Evolutionary conservation across 1,140 invertebrate genomes (phyloP), one percentile per base, ranked within the genome.

Genomic region (Drosophila takahashii): DNA sequence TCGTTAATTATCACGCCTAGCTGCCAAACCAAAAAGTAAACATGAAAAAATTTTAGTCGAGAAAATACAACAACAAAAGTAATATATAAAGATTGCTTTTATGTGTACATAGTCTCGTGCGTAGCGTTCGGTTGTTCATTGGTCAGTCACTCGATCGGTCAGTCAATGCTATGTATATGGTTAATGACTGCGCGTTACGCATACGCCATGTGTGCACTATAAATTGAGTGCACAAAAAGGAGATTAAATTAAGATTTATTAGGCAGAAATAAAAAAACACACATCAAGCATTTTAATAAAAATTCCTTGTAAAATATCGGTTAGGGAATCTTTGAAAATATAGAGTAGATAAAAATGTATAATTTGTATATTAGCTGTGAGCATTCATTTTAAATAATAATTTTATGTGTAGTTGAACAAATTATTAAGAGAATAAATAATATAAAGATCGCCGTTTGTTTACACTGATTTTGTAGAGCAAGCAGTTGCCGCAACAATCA

Each of bases 1-100:
- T 84, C 69, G 84, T 87, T 90, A 89, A 89, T 79, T 84, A 84
- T 84, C 84, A 75, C 84, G 86, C 84, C 79, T 79, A 54, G 64
- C 61, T 76, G 73, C 60, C 41, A 75, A 75, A 75, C 44, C 27
- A n/a, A 41, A 75, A 66, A 75, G 18, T 48, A 75, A 76, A 75
- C 44, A 75, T 42, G 10, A 74, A 64, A 54, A 65, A 44, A 41
- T 27, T 69, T 26, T 13, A 34, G 50, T 16, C 34, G 41, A 47
- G 16, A 56, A 75, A 52, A 70, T 27, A 22, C 65, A 71, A 27
- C 41, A 39, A 70, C n/a, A 26, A 27, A 22, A 13, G 42, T 53
- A 66, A 69, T 57, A 69, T 39, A 56, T 69, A 69, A 54, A 70
- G n/a, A 48, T 70, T 41, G 34, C 32, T 41, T 13, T 13, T 9